phyloP scores from a whole-genome alignment of 2,113 vertebrate genomes.

The Cavia aperea region DNA sequence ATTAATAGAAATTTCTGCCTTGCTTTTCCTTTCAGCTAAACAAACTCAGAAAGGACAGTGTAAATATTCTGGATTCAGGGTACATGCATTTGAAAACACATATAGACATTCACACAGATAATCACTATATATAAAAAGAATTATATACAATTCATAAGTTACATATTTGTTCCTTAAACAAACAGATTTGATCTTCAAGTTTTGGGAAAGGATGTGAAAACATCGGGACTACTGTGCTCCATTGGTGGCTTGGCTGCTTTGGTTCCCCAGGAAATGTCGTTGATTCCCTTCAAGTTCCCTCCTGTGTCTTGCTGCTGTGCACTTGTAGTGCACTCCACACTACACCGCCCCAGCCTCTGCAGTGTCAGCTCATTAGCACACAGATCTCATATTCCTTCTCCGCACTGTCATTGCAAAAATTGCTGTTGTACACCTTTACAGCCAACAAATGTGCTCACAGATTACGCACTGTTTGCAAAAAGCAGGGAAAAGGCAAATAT shows the following conservation, averaged over 20 bases:
- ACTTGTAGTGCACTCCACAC: conserved; percentile 82
- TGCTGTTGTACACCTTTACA: conserved; percentile 86
- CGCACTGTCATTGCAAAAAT: conserved; percentile 94
- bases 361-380: conserved; percentile 99
- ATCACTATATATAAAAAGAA: background rate
- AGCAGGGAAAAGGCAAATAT: conserved; percentile 70
- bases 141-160: conserved; percentile 8
- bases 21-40: conserved; percentile 33
- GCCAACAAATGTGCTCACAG: conserved; percentile 81
- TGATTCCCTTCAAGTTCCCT: conserved; percentile 56
- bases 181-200: background rate
- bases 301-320: conserved; percentile 70
- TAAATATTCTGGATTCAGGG: conserved; percentile 23
- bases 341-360: conserved; percentile 89
- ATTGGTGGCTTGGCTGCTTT: conserved; percentile 63
- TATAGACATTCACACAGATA: background rate
- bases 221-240: background rate
- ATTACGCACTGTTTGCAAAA: conserved; percentile 74
- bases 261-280: conserved; percentile 32
- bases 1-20: conserved; percentile 44
- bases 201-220: background rate
- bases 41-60: background rate
- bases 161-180: conserved; percentile 31
- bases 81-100: background rate
- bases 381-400: conserved; percentile 95